These are phyloP conservation scores for Ranitomeya imitator DNA, from an alignment of 2,113 vertebrate species.

Conservation along the genomic window DNA sequence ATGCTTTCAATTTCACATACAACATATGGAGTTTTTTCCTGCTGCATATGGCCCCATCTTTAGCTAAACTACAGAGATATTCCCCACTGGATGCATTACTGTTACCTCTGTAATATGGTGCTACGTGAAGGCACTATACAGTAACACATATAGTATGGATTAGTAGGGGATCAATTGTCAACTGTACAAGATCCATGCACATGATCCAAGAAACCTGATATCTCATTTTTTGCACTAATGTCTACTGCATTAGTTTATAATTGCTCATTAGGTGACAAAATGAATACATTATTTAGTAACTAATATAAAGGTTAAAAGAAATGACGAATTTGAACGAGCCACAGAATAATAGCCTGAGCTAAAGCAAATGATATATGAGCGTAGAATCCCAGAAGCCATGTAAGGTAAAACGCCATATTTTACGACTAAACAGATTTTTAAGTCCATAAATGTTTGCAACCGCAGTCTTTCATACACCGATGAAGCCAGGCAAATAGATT, in stretches of 20 bases:
- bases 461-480: conserved; percentile 52
- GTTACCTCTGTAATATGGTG: too few relatives aligned
- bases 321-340: not conserved
- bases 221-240: not conserved
- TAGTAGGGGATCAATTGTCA: not conserved
- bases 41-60: too few relatives aligned
- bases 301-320: not conserved
- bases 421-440: conserved; percentile 44
- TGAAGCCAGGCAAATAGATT: conserved; percentile 46
- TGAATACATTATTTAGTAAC: not conserved
- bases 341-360: not conserved
- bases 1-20: too few relatives aligned
- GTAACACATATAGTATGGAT: not conserved
- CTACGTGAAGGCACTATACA: too few relatives aligned
- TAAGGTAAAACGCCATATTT: conserved; percentile 44
- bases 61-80: too few relatives aligned
- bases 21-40: too few relatives aligned
- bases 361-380: not conserved
- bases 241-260: not conserved
- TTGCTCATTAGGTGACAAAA: not conserved
- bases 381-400: not conserved
- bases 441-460: conserved; percentile 42
- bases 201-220: not conserved
- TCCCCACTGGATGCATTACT: too few relatives aligned
- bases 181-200: not conserved